These are phyloP conservation scores for Pachypsylla venusta DNA, from an alignment of 1,140 invertebrate genomes.

Conservation along the genomic window DNA sequence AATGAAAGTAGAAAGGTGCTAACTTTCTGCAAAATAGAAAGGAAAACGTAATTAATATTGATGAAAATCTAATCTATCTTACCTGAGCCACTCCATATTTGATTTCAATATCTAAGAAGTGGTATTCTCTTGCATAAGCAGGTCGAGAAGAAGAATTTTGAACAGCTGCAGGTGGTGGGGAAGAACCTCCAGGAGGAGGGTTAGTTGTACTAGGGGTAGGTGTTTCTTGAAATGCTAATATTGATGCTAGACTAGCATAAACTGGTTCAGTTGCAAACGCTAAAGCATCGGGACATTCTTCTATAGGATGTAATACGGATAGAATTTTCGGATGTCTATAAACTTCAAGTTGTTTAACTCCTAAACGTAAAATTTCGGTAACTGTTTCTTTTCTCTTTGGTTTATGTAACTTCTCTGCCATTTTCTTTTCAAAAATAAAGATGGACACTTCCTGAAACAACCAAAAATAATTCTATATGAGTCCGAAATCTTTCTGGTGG, in stretches of 20 bases:
- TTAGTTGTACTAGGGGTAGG: slow-evolving; percentile 29
- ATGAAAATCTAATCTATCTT: slow-evolving; percentile 22
- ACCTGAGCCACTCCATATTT: slow-evolving; percentile 88
- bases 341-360: slow-evolving; percentile 64
- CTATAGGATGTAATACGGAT: slow-evolving; percentile 55
- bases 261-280: slow-evolving; percentile 86
- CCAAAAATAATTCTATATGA: slow-evolving; percentile 16
- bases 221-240: slow-evolving; percentile 51
- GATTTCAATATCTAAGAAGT: slow-evolving; percentile 79
- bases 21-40: no score
- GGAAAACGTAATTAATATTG: no score
- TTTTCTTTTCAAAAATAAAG: slow-evolving; percentile 88
- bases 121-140: slow-evolving; percentile 56
- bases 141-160: slow-evolving; percentile 33
- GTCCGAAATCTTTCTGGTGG: slow-evolving; percentile 2
- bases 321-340: slow-evolving; percentile 76
- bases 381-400: slow-evolving; percentile 83
- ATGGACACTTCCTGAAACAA: slow-evolving; percentile 79
- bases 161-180: slow-evolving; percentile 24
- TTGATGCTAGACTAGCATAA: slow-evolving; percentile 71
- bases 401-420: slow-evolving; percentile 86
- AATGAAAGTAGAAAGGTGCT: no score
- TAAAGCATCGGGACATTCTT: slow-evolving; percentile 69
- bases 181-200: slow-evolving; percentile 28
- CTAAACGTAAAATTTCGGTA: slow-evolving; percentile 70